Percentiles rank a stretch among this genome's conserved stretches.
Evolutionary conservation across 2,113 vertebrate species (phyloP).

Genomic region (Micronycteris hirsuta): DNA sequence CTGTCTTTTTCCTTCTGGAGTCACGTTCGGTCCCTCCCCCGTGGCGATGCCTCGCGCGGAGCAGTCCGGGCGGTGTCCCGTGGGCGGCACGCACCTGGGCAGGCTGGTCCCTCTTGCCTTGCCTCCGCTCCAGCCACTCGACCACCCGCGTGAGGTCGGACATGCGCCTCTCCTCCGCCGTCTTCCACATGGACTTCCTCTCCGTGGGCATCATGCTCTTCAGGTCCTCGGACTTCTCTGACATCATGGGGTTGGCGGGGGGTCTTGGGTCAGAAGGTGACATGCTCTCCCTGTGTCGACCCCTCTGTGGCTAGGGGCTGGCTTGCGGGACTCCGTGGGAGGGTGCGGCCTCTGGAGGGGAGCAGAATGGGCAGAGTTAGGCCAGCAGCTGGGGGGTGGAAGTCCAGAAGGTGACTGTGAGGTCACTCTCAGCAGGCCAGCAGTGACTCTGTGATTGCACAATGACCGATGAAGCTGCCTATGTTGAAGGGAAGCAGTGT

Average conservation of each 20-base stretch:
- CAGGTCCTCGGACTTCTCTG: accelerated
- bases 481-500: background rate
- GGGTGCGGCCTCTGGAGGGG: background rate
- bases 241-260: accelerated
- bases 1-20: background rate
- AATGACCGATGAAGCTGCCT: background rate
- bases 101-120: background rate
- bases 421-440: slow-evolving; percentile 29
- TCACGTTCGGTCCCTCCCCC: too few relatives aligned
- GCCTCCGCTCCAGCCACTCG: slow-evolving; percentile 59
- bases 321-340: background rate
- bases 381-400: background rate
- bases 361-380: background rate
- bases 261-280: accelerated
- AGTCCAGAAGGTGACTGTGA: slow-evolving; percentile 49
- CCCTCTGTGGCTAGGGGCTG: background rate
- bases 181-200: slow-evolving; percentile 44
- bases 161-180: background rate
- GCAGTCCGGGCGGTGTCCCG: accelerated
- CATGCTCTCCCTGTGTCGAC: accelerated
- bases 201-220: background rate
- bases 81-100: background rate
- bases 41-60: accelerated
- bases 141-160: slow-evolving; percentile 46
- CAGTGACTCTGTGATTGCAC: background rate